Evolutionary conservation across 1,140 invertebrate species (phyloP), one percentile per base, ranked within the genome.

Genomic region (Wiebesia pumilae): DNA sequence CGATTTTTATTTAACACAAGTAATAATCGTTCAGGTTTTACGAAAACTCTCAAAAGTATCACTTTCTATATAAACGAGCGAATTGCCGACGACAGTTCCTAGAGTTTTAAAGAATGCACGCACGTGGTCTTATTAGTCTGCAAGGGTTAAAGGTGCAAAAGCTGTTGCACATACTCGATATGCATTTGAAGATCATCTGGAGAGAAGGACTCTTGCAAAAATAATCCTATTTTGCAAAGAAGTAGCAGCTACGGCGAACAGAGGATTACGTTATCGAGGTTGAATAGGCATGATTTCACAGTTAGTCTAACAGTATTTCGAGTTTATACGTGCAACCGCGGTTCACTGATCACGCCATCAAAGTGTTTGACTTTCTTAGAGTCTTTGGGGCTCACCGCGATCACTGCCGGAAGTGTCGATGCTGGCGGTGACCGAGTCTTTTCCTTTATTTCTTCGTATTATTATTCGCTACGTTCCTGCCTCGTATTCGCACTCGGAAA

Each of bases 331-430:
- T 84, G 78, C 86, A 84, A 81, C 83, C 40, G 47, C 35, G 71
- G 27, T 58, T 87, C 83, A 77, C 81, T 78, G 86, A 84, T 87
- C 86, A 87, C 82, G 86, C 86, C 78, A 87, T 87, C 86, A 84
- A 87, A 83, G n/a, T 71, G 80, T 38, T 83, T 78, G 81, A 71
- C 51, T 83, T n/a, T 67, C 65, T 40, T 84, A 27, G 82, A 35
- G 27, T 62, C 35, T n/a, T n/a, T 4, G 71, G 33, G 21, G 38
- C 38, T 24, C 3, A 33, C 24, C 33, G 67, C 67, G 24, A 24
- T 69, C 35, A 19, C 24, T 85, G 54, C 51, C 58, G 85, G 85
- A 81, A 82, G 47, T 82, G 10, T 21, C 30, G 6, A 16, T 54
- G 65, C 12, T 24, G 65, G 35, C 38, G 79, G 16, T n/a, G 79